These are phyloP conservation scores for Ptilorrhoa leucosticta DNA, from an alignment of 2,113 vertebrate genomes.

Conservation along the genomic window DNA sequence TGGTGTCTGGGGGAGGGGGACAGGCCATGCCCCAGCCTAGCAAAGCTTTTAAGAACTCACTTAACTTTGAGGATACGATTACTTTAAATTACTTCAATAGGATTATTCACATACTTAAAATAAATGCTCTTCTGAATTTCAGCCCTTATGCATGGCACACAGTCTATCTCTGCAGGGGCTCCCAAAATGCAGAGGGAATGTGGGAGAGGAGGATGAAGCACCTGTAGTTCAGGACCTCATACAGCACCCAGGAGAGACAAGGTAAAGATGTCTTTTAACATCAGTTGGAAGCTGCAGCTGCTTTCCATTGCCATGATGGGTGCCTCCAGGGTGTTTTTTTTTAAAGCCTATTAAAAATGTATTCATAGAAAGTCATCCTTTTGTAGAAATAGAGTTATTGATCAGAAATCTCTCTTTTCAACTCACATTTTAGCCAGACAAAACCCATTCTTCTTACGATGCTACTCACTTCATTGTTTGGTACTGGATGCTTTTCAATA, in stretches of 20 bases:
- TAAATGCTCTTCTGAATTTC: neutral
- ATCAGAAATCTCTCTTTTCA: conserved; percentile 1
- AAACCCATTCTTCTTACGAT: neutral
- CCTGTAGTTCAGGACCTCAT: neutral
- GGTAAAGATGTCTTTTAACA: neutral
- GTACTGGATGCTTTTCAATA: neutral
- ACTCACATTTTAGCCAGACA: neutral
- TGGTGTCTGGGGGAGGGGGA: neutral
- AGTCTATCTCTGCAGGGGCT: neutral
- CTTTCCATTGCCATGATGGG: neutral
- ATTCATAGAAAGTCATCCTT: neutral
- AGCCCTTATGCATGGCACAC: neutral
- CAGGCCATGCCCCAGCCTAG: neutral
- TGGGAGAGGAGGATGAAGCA: neutral
- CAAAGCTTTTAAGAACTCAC: neutral
- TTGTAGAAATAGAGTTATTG: neutral
- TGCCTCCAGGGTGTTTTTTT: neutral
- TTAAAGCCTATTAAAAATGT: neutral
- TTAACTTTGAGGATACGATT: conserved; percentile 18
- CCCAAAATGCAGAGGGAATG: neutral
- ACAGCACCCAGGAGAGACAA: neutral
- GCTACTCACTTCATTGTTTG: neutral
- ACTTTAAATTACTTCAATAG: conserved; percentile 25
- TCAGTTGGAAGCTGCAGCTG: neutral
- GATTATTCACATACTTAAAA: conserved; percentile 40